Evolutionary conservation across 1,140 invertebrate species (phyloP).

Genomic region (Drosophila eugracilis): DNA sequence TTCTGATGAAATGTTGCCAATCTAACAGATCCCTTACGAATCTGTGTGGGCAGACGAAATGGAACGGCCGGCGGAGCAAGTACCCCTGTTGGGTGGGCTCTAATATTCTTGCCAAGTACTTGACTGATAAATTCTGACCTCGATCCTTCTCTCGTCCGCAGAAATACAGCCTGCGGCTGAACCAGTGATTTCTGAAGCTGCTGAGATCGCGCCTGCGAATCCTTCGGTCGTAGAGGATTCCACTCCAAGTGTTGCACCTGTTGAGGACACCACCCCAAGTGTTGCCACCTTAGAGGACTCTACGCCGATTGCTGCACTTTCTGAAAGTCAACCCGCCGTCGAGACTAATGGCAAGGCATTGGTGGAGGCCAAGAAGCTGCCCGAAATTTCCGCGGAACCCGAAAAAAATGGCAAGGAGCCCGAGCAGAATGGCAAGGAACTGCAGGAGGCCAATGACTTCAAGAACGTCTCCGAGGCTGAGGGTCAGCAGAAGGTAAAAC

Average conservation of each 20-base stretch:
- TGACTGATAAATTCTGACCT: not conserved
- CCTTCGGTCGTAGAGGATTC: not conserved
- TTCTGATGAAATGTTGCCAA: conserved; percentile 50
- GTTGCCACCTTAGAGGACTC: not conserved
- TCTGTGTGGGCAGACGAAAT: conserved; percentile 28
- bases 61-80: conserved; percentile 44
- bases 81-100: conserved; percentile 58
- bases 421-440: conserved; percentile 50
- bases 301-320: not conserved
- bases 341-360: conserved; percentile 45
- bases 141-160: conserved; percentile 11
- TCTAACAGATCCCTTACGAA: not conserved
- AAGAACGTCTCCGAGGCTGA: conserved; percentile 67
- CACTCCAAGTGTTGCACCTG: not conserved
- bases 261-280: not conserved
- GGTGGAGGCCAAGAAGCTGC: conserved; percentile 23
- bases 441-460: conserved; percentile 29
- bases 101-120: not conserved
- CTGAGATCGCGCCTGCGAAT: not conserved
- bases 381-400: conserved; percentile 9
- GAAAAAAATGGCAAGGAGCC: conserved; percentile 37
- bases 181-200: conserved; percentile 12
- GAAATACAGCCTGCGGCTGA: conserved; percentile 51
- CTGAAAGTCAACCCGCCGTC: not conserved
- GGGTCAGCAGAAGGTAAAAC: conserved; percentile 77